Percentiles rank a stretch among this genome's conserved stretches.
Evolutionary conservation across 2,797 vertebrate species (phyloP).

Genomic region (Xiphophorus birchmanni): DNA sequence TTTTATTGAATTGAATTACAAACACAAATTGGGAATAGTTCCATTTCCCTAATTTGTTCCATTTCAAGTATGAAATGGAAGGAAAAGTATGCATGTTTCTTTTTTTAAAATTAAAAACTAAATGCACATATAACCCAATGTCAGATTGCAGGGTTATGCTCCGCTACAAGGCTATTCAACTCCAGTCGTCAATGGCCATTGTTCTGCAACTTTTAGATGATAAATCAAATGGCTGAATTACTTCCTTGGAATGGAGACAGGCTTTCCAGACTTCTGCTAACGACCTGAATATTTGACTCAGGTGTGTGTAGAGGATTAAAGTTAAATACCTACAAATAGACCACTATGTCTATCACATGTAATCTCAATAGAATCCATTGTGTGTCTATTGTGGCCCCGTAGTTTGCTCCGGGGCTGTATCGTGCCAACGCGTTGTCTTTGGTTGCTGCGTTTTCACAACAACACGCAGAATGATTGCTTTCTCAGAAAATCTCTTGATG

Average conservation of each 20-base stretch:
- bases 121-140: background rate
- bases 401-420: slow-evolving; percentile 20
- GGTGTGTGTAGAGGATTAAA: background rate
- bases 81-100: background rate
- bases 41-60: too few relatives aligned
- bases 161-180: too few relatives aligned
- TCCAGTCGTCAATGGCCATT: background rate
- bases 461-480: slow-evolving; percentile 28
- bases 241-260: background rate
- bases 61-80: background rate
- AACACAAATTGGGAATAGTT: background rate
- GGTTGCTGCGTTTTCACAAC: slow-evolving; percentile 18
- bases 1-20: background rate
- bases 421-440: slow-evolving; percentile 20
- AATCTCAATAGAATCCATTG: background rate
- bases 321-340: background rate
- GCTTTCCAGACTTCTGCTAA: background rate
- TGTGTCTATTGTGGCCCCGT: background rate
- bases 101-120: background rate
- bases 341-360: background rate
- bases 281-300: background rate
- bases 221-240: too few relatives aligned
- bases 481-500: slow-evolving; percentile 40
- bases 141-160: background rate
- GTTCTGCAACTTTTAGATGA: background rate